Percentiles rank a stretch among this genome's conserved stretches.
Conservation (phyloP, 2,113 vertebrate genomes). For the Atrichornis clamosus region DNA sequence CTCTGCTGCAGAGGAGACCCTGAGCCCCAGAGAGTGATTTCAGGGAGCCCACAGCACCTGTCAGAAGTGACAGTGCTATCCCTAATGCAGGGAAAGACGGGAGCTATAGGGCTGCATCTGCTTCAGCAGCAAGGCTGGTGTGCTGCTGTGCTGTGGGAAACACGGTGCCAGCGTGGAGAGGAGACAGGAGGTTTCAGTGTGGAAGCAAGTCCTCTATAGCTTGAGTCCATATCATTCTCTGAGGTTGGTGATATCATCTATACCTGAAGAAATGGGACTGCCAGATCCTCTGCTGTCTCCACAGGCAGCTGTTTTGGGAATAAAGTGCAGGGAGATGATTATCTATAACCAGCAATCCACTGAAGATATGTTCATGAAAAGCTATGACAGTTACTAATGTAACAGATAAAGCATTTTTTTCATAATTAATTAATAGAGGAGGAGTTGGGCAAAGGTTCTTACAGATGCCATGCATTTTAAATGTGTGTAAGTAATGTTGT, state of each 20-base stretch:
- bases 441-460: background rate
- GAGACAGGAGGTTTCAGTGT: background rate
- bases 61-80: background rate
- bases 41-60: background rate
- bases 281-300: background rate
- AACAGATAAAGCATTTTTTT: background rate
- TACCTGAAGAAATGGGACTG: background rate
- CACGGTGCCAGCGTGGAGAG: fast-evolving
- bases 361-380: background rate
- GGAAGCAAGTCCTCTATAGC: background rate
- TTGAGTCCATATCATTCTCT: background rate
- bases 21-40: background rate
- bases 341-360: background rate
- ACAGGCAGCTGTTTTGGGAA: background rate
- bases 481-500: background rate
- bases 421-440: background rate
- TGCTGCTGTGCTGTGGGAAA: background rate
- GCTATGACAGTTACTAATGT: background rate
- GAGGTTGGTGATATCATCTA: background rate
- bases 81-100: background rate
- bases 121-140: background rate
- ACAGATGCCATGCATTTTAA: background rate
- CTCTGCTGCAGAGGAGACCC: background rate
- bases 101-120: background rate
- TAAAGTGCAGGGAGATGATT: background rate